Evolutionary conservation across 2,797 vertebrate species (phyloP), one percentile per base, ranked within the genome.

Genomic region (Gambusia yucatana): DNA sequence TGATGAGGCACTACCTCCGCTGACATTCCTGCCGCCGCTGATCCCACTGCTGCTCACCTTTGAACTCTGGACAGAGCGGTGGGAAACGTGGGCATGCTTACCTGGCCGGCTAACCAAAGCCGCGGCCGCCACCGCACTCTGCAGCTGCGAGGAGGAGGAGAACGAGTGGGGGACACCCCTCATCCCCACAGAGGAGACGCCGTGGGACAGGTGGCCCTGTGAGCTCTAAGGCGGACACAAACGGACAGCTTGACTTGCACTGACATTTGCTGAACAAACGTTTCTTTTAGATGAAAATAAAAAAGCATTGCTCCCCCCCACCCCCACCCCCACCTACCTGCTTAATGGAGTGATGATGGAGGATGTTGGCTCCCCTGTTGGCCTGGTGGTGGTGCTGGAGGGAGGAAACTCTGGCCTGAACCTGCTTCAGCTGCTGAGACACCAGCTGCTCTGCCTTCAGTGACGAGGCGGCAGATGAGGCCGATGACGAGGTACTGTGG

Each of bases 101-200:
- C 97, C 96, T 89, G 97, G 95, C 95, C 97, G 96, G 91, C 94
- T 96, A 82, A 97, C 97, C 84, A 98, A 96, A 77, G 96, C 93
- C 14, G 97, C 97, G 77, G 97, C 97, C 9, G 95, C 95, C 84
- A 96, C 95, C 14, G 97, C 89, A 3, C 96, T 98, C 95, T 98
- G 97, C 90, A 99, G 95, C 95, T 99, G 98, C 83, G 97, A 96
- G 44, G 97, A 97, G 83, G 96, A 96, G 84, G 97, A 97, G 93
- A 98, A 99, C 30, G 97, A 94, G 93, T 98, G 98, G 92, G 97
- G 94, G 86, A 97, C 92, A 0, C 96, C 95, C n/a, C 97, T 95
- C 22, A 97, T 82, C 2, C 95, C 93, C 76, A 93, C 48, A 3
- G 97, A 93, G 28, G 96, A 91, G 41, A 97, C 90, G 73, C 97